These are phyloP conservation scores for Dicycla oo DNA, from an alignment of 2,888 invertebrate genomes.

Conservation along the genomic window DNA sequence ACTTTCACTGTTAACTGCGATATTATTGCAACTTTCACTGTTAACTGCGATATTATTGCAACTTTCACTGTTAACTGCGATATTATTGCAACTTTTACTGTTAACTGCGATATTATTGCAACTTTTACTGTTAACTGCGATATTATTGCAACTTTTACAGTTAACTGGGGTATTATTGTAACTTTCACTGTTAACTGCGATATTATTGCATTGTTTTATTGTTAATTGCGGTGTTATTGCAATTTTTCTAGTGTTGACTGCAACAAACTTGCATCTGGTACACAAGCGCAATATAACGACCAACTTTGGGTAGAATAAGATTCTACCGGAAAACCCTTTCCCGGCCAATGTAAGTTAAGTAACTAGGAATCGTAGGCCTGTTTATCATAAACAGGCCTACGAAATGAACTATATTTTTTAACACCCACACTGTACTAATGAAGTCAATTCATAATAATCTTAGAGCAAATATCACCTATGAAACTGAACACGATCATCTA, in stretches of 20 bases:
- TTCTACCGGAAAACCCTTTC: not conserved
- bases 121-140: too few species aligned
- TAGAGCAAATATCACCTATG: not conserved
- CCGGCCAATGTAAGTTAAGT: not conserved
- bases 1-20: too few species aligned
- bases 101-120: too few species aligned
- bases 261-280: slow-evolving; percentile 17
- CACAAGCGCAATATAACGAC: slow-evolving; percentile 3
- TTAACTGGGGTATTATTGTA: too few species aligned
- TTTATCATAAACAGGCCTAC: not conserved
- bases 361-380: not conserved
- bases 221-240: too few species aligned
- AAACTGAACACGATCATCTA: too few species aligned
- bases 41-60: too few species aligned
- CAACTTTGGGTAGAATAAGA: not conserved
- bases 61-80: not conserved
- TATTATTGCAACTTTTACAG: too few species aligned
- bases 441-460: not conserved
- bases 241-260: too few species aligned
- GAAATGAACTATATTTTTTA: not conserved
- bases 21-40: too few species aligned
- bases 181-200: too few species aligned
- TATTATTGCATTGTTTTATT: too few species aligned
- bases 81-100: slow-evolving; percentile 38
- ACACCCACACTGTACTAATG: not conserved